phyloP scores from a whole-genome alignment of 2,888 invertebrate genomes.

The Napeogenes sylphis region DNA sequence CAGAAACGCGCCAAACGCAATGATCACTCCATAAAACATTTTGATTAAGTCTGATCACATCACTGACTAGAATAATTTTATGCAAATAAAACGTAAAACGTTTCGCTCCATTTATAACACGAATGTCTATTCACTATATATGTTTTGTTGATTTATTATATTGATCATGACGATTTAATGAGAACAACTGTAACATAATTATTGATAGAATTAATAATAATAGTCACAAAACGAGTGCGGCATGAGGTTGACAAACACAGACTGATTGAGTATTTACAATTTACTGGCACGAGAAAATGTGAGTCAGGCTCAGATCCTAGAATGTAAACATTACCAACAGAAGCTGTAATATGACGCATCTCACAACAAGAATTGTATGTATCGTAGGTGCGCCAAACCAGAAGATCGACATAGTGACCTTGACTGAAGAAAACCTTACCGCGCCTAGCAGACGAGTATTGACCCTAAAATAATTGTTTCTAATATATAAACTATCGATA shows the following conservation, averaged over 20 bases:
- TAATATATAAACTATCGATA: neutral
- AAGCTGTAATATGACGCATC: slow-evolving; percentile 60
- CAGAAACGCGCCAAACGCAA: slow-evolving; percentile 57
- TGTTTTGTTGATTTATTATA: slow-evolving; percentile 41
- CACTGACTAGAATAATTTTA: slow-evolving; percentile 53
- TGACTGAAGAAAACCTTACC: slow-evolving; percentile 32
- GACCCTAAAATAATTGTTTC: slow-evolving; percentile 10
- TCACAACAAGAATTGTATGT: slow-evolving; percentile 47
- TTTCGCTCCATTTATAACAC: slow-evolving; percentile 53
- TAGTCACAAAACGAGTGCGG: slow-evolving; percentile 42
- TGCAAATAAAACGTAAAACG: slow-evolving; percentile 33
- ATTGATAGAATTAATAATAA: slow-evolving; percentile 11
- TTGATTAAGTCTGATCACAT: slow-evolving; percentile 54
- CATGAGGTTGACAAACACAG: slow-evolving; percentile 44
- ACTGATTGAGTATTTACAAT: slow-evolving; percentile 56
- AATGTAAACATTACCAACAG: slow-evolving; percentile 62
- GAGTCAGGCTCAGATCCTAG: slow-evolving; percentile 66
- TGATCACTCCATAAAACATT: slow-evolving; percentile 65
- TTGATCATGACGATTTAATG: slow-evolving; percentile 21
- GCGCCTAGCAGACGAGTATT: slow-evolving; percentile 20
- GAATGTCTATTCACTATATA: slow-evolving; percentile 34
- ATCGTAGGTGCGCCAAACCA: slow-evolving; percentile 53
- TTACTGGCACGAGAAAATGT: slow-evolving; percentile 58
- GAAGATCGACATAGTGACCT: slow-evolving; percentile 44
- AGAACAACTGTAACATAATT: no score